A percentile compares a stretch with the other conserved stretches of the same genome.
These are phyloP conservation scores for Dynastes hyllus DNA, from an alignment of 2,888 invertebrate species.

Conservation along the genomic window DNA sequence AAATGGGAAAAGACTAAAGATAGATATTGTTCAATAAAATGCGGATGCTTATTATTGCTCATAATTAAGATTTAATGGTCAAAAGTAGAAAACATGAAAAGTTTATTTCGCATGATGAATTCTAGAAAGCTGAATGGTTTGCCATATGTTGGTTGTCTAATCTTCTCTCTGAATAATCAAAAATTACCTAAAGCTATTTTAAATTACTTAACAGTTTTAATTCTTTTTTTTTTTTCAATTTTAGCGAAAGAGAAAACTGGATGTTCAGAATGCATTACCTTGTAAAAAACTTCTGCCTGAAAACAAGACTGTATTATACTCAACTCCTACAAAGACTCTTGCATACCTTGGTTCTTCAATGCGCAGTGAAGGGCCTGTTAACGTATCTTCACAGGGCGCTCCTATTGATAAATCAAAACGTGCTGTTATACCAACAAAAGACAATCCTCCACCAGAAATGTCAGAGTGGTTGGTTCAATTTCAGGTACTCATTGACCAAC, in stretches of 20 bases:
- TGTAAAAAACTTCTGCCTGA: constrained; percentile 74
- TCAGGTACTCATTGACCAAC: constrained; percentile 71
- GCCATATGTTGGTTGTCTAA: constrained; percentile 60
- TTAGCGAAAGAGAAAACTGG: constrained; percentile 72
- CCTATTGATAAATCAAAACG: constrained; percentile 59
- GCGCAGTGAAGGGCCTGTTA: constrained; percentile 36
- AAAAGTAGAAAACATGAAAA: too few relatives aligned
- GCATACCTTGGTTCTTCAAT: constrained; percentile 28
- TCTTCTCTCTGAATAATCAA: constrained; percentile 69
- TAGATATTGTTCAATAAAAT: too few relatives aligned
- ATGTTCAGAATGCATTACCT: constrained; percentile 71
- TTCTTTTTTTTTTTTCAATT: constrained; percentile 54
- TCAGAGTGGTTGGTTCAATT: constrained; percentile 84
- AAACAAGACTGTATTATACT: constrained; percentile 63
- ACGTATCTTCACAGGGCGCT: constrained; percentile 38
- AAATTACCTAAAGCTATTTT: constrained; percentile 24
- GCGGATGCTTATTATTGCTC: too few relatives aligned
- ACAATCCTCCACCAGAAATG: constrained; percentile 86
- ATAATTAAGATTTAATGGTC: too few relatives aligned
- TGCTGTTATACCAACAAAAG: constrained; percentile 83
- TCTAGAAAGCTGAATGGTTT: constrained; percentile 5
- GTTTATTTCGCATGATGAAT: constrained; percentile 16
- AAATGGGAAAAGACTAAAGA: too few relatives aligned
- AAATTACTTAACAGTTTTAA: constrained; percentile 21
- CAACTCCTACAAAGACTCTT: constrained; percentile 19